Base-by-base conservation (phyloP, 2,888 invertebrate genomes). In the Polylopha cassiicola region DNA sequence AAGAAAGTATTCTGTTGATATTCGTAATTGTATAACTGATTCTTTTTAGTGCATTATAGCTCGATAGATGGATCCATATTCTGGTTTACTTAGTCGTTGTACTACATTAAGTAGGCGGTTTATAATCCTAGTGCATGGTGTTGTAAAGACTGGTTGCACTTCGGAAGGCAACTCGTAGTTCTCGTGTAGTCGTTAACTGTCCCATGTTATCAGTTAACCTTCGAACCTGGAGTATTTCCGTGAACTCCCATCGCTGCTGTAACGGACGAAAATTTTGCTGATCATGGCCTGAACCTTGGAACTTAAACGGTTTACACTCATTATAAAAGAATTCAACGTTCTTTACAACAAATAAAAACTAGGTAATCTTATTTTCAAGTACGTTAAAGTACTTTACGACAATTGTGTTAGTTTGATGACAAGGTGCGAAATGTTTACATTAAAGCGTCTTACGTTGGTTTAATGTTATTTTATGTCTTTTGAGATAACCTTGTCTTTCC, bases 161-260 rank as follows among this genome's bases (percentile, higher is more conserved):
- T n/a, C n/a, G n/a, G 20, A 18, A 9, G 15, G 24, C 26, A 20
- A 2, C 26, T 16, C 6, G 18, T 15, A 11, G 15, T 16, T 6
- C 39, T 29, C 24, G 34, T 41, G 41, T 59, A 58, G 47, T 73
- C 65, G 70, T 70, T 71, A 72, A 61, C 54, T 46, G 45, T 48
- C 47, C 46, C 58, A 43, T 53, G 59, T 73, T 41, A 66, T 67
- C 65, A 49, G 45, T 47, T 69, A 50, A 69, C 68, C 65, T 58
- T 65, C 61, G 64, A 59, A 69, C 64, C 61, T 21, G 34, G 36
- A 34, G 37, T 16, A 26, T 31, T 29, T 22, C 34, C 20, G 26
- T 14, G 28, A 14, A 34, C 13, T 20, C 14, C 27, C 10, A 1
- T 6, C 16, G 8, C 6, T 21, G 3, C 13, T 29, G 23, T 23